phyloP scores from a whole-genome alignment of 2,888 invertebrate species.

The Agrochola lota region DNA sequence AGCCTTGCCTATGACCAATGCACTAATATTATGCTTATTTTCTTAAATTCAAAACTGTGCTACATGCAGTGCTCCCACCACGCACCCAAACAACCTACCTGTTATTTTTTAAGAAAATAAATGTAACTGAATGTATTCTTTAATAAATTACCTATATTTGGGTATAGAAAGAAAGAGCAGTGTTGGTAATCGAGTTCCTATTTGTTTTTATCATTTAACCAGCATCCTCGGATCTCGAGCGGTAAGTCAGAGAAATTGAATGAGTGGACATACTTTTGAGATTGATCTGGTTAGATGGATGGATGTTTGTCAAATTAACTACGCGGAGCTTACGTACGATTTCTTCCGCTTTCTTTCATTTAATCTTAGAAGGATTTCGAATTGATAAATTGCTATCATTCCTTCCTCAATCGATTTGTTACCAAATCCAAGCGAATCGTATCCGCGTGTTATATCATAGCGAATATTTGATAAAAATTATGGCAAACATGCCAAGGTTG shows the following conservation, averaged over 20 bases:
- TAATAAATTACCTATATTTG: neutral
- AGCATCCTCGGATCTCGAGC: neutral
- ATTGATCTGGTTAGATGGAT: slow-evolving; percentile 25
- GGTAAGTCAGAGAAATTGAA: slow-evolving; percentile 3
- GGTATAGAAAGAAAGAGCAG: neutral
- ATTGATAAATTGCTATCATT: slow-evolving; percentile 49
- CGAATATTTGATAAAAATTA: slow-evolving; percentile 26
- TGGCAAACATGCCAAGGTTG: slow-evolving; percentile 44
- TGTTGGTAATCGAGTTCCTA: neutral
- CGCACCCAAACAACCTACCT: neutral
- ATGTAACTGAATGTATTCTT: no score
- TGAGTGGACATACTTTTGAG: slow-evolving; percentile 7
- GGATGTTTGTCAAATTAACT: slow-evolving; percentile 21
- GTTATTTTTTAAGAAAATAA: neutral
- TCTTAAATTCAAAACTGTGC: neutral
- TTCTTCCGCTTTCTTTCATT: slow-evolving; percentile 35
- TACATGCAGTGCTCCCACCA: neutral
- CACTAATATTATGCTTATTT: neutral
- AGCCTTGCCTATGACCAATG: no score
- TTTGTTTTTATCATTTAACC: neutral
- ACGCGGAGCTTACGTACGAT: neutral
- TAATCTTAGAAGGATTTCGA: slow-evolving; percentile 46
- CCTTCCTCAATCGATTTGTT: slow-evolving; percentile 50
- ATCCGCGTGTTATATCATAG: slow-evolving; percentile 47
- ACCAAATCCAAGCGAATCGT: slow-evolving; percentile 26